Evolutionary conservation across 2,888 invertebrate genomes (phyloP), one percentile per base, ranked within the genome.

Genomic region (Pogonocherus hispidulus): DNA sequence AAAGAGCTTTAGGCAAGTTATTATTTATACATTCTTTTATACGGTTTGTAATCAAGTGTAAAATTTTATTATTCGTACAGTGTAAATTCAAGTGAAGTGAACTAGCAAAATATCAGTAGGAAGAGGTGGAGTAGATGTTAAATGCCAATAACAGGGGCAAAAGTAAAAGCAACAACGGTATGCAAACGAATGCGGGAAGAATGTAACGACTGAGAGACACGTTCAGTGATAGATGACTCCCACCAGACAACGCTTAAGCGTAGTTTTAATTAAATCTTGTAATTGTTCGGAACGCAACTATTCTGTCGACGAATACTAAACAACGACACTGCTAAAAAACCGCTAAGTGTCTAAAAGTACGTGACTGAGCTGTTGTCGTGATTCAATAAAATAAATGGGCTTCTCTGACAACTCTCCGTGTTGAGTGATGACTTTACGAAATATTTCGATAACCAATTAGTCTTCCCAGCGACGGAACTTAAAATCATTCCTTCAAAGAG

Each of bases 201-300:
- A 83, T 83, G 81, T 79, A 79, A 75, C 78, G 81, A 82, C 81
- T 74, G 76, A 76, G 79, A 83, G 82, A 82, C 82, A 81, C 79
- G 82, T 81, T 82, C 81, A 76, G 84, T 85, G 86, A 86, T 86
- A 85, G 85, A 86, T 86, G 85, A 83, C 83, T 84, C 83, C 84
- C 84, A 82, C 80, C 81, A 84, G 84, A 80, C 83, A 83, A 79
- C 80, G 83, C 83, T 84, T 81, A 81, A 83, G 82, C 84, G 82
- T 84, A 85, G 84, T 86, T 86, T 86, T 86, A 86, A 86, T 86
- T 86, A 86, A 86, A 86, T 86, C 84, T 83, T 82, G 85, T 86
- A 86, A 86, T 86, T 86, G 85, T 86, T 85, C 83, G 75, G 78
- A 79, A 74, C 84, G 82, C 82, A 80, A 80, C 76, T 70, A 76